Evolutionary conservation across 2,113 vertebrate genomes (phyloP).

Genomic region (Indicator indicator): DNA sequence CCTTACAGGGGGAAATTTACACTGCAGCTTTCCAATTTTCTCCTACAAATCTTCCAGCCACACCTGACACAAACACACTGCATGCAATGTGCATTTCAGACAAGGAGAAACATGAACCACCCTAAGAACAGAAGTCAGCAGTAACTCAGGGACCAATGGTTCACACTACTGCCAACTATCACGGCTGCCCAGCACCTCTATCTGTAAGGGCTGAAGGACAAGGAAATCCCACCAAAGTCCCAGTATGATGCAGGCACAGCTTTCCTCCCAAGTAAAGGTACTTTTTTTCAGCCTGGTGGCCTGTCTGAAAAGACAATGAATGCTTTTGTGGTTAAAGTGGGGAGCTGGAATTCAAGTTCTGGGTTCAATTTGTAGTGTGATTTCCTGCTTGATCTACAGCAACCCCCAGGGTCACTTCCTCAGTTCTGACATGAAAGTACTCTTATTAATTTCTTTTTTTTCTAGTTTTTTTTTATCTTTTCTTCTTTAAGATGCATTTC

Average conservation of each 20-base stretch:
- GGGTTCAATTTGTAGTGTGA: neutral
- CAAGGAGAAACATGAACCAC: neutral
- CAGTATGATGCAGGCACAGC: rapidly evolving
- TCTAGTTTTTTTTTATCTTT: neutral
- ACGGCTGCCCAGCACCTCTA: rapidly evolving
- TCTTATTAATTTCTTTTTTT: neutral
- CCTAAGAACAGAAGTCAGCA: neutral
- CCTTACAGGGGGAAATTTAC: neutral
- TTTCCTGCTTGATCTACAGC: neutral
- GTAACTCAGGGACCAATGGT: neutral
- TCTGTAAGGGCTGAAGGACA: neutral
- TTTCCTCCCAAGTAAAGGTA: neutral
- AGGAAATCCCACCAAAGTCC: neutral
- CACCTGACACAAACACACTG: neutral
- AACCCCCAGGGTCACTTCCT: neutral
- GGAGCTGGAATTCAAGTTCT: neutral
- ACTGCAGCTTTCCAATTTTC: neutral
- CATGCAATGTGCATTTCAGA: neutral
- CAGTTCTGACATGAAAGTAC: neutral
- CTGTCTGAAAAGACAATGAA: neutral
- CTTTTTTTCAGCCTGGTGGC: neutral
- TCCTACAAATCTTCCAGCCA: neutral
- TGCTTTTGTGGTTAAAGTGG: neutral
- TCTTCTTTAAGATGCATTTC: neutral
- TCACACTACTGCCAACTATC: neutral